Conservation (phyloP, 2,797 vertebrate species). For the Ctenopoma kingsleyae region DNA sequence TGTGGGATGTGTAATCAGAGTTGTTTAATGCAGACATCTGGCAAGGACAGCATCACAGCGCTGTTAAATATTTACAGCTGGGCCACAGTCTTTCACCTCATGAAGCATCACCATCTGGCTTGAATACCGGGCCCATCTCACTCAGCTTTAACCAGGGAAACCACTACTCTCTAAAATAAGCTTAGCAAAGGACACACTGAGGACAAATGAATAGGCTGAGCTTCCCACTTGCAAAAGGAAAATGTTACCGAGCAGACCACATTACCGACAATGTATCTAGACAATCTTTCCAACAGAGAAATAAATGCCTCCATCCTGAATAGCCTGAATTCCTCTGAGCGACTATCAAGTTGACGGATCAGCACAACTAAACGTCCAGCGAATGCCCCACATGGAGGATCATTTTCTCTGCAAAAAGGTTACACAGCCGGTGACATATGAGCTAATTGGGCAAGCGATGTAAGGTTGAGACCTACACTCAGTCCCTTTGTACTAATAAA, state of each 20-base stretch:
- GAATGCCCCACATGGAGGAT: constrained; percentile 42
- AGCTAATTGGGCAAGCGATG: constrained; percentile 52
- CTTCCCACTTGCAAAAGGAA: constrained; percentile 54
- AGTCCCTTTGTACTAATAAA: constrained; percentile 66
- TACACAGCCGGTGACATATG: constrained; percentile 57
- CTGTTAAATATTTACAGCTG: constrained; percentile 88
- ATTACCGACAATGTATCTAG: constrained; percentile 21
- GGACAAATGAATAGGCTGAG: constrained; percentile 61
- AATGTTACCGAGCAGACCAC: constrained; percentile 48
- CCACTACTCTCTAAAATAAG: constrained; percentile 75
- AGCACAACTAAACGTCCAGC: constrained; percentile 32
- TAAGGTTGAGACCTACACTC: constrained; percentile 46
- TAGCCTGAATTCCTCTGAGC: constrained; percentile 38
- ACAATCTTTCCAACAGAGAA: constrained; percentile 37
- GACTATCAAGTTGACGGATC: constrained; percentile 31
- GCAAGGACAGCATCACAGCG: constrained; percentile 81
- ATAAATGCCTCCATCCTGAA: constrained; percentile 19
- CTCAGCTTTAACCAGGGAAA: constrained; percentile 70
- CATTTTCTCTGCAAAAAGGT: constrained; percentile 44
- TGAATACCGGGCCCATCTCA: constrained; percentile 76
- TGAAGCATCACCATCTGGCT: constrained; percentile 84
- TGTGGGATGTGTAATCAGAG: constrained; percentile 88
- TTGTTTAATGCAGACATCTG: constrained; percentile 89
- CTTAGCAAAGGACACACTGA: constrained; percentile 55
- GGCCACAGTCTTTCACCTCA: constrained; percentile 83